A percentile compares a stretch with the other conserved stretches of the same genome.
Conservation (phyloP, 2,888 invertebrate species). For the Cheilosia variabilis region DNA sequence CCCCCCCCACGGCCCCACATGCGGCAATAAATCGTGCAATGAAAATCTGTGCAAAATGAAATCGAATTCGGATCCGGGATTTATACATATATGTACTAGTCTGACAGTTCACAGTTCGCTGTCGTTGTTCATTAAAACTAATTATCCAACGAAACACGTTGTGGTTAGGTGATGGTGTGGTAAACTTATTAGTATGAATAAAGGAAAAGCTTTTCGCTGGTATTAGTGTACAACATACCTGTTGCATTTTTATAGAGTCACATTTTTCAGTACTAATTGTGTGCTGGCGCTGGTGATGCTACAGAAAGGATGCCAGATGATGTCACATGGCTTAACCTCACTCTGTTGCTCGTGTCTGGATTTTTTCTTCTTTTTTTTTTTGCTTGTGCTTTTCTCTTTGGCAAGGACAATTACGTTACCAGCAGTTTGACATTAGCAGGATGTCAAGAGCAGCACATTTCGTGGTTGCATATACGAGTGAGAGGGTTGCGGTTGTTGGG, state of each 20-base stretch:
- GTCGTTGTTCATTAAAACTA: conserved; percentile 67
- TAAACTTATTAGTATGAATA: conserved; percentile 38
- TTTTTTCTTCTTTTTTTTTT: conserved; percentile 23
- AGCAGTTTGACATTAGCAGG: conserved; percentile 49
- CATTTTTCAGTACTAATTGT: conserved; percentile 45
- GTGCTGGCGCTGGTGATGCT: conserved; percentile 14
- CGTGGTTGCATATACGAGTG: conserved; percentile 13
- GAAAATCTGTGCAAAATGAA: conserved; percentile 62
- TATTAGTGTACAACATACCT: conserved; percentile 40
- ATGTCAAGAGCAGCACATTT: conserved; percentile 50
- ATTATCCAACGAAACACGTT: conserved; percentile 45
- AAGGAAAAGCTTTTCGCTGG: conserved; percentile 18
- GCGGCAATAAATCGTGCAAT: conserved; percentile 61
- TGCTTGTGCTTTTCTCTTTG: conserved; percentile 7
- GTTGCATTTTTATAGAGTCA: conserved; percentile 52
- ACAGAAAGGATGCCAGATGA: conserved; percentile 31
- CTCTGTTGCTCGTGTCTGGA: conserved; percentile 18
- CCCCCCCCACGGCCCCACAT: not conserved
- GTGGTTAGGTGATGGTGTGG: not conserved
- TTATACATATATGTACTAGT: conserved; percentile 34
- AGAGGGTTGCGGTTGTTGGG: conserved; percentile 4
- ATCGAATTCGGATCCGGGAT: conserved; percentile 65
- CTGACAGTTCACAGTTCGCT: conserved; percentile 64
- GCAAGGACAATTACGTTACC: conserved; percentile 55
- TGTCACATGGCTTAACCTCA: conserved; percentile 63